Conservation (phyloP, 2,113 vertebrate genomes). For the Monopterus albus region DNA sequence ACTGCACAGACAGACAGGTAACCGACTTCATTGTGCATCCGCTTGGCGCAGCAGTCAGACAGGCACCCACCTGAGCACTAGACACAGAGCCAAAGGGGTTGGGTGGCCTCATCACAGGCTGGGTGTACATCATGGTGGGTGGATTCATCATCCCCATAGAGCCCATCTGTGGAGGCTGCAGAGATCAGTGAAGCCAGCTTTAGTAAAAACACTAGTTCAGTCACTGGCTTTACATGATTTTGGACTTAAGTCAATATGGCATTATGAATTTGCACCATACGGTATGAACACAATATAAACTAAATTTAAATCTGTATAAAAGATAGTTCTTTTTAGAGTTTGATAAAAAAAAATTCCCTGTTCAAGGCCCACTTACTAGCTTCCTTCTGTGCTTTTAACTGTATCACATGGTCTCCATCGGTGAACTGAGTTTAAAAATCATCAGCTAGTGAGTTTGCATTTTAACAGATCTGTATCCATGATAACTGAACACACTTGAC, state of each 20-base stretch:
- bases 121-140: constrained; percentile 96
- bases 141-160: constrained; percentile 95
- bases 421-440: too few relatives aligned
- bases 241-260: too few relatives aligned
- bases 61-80: constrained; percentile 91
- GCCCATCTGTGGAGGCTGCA: constrained; percentile 93
- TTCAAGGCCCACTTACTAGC: too few relatives aligned
- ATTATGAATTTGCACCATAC: too few relatives aligned
- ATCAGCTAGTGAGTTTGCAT: too few relatives aligned
- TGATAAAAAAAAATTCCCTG: too few relatives aligned
- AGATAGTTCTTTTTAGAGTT: too few relatives aligned
- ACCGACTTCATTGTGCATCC: constrained; percentile 38
- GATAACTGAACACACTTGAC: too few relatives aligned
- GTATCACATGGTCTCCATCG: background rate
- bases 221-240: background rate
- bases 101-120: constrained; percentile 96
- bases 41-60: constrained; percentile 9
- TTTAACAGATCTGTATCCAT: too few relatives aligned
- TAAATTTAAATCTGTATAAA: too few relatives aligned
- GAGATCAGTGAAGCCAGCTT: background rate
- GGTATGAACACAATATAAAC: too few relatives aligned
- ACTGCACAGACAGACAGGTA: constrained; percentile 38
- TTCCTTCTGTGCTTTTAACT: too few relatives aligned
- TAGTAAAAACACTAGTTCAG: background rate
- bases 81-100: constrained; percentile 97